Evolutionary conservation across 2,888 invertebrate species (phyloP), one percentile per base, ranked within the genome.

Genomic region (Eupithecia pulchellata): DNA sequence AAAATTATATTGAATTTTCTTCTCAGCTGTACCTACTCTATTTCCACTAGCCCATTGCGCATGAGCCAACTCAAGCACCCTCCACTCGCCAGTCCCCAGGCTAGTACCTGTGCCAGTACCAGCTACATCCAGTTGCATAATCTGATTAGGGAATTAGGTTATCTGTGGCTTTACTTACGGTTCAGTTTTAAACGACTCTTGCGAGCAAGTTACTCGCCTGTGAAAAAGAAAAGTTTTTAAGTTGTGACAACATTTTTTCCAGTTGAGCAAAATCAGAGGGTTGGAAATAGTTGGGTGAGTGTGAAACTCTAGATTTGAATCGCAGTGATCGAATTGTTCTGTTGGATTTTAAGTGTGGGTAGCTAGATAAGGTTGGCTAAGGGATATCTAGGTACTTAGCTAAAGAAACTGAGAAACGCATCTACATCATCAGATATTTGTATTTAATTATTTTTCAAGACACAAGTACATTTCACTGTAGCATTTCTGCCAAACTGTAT

Each of bases 1-100:
- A n/a, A n/a, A n/a, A n/a, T n/a, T n/a, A n/a, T n/a, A n/a, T n/a
- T 2, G 0, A 2, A 47, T 6, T 47, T 52, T 4, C 11, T 5
- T 32, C n/a, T 47, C 27, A 13, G 64, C 67, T 17, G 60, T 68
- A 72, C 64, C 20, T 1, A 47, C 52, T 29, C 29, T 25, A 47
- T 69, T 64, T 72, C 68, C 39, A 75, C 74, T 60, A 72, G 79
- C 80, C 81, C 73, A 87, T 75, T 84, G 91, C 91, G 91, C 91
- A 91, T 90, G 90, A 84, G 77, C 84, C 72, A 78, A 83, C 77
- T 85, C 71, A 78, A 89, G 89, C 79, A 81, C 32, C 32, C 20
- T 60, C 60, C 11, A 81, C 77, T 80, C 78, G 82, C 81, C 78
- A 82, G 14, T 29, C n/a, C 42, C 42, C 14, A 11, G n/a, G n/a